Evolutionary conservation across 2,888 invertebrate species (phyloP), one percentile per base, ranked within the genome.

Genomic region (Argyresthia albistria): DNA sequence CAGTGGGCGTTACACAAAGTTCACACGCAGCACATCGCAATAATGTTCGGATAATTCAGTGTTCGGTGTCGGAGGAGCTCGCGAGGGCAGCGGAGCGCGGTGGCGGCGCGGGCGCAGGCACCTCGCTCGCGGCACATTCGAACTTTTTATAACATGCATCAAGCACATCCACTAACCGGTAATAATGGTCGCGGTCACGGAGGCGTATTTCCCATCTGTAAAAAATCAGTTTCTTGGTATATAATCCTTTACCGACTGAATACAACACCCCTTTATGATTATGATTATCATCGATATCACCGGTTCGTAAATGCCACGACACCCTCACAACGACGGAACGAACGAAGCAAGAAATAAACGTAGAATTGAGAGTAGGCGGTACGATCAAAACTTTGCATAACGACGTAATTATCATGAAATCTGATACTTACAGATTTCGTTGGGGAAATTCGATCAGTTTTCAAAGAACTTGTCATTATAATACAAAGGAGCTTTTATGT

Each of bases 1-100:
- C 54, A 55, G 53, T 43, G 53, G 47, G 54, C 53, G 50, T 52
- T 43, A 56, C 57, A 50, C 49, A 46, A 53, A 55, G 56, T 61
- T 63, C 60, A 59, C 62, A 61, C 60, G 59, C 55, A 58, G 59
- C 59, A 57, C 57, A 59, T 61, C 57, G 53, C 47, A 54, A 52
- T 49, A 49, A 49, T 49, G 49, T 49, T 49, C 39, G 16, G 42
- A 15, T 49, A 49, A 49, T 49, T 49, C 39, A 39, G 14, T 49
- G 52, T 39, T 42, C 46, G 35, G 50, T 52, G 48, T 52, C 55
- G 45, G 45, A 25, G 48, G 36, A 37, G 50, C 3, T 37, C 52
- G 53, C 51, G 49, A 52, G 45, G 42, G 47, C 49, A 47, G 42
- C 54, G 51, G 53, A 15, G 50, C 52, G 53, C 52, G 12, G 51